phyloP scores from a whole-genome alignment of 2,113 vertebrate species.

The Notarius quadriscutis region DNA sequence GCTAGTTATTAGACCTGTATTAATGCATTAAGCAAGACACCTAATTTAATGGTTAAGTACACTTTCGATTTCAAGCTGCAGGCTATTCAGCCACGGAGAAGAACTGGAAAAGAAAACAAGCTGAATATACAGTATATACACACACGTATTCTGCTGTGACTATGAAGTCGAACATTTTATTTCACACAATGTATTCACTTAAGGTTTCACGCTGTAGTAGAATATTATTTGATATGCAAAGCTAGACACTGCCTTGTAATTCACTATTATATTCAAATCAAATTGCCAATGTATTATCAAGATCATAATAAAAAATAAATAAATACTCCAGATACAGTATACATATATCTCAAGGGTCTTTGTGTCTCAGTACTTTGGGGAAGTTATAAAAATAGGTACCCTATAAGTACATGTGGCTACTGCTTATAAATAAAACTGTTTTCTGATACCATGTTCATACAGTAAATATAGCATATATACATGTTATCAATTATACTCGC shows the following conservation, averaged over 20 bases:
- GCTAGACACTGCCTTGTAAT: neutral
- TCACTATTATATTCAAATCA: neutral
- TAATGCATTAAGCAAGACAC: neutral
- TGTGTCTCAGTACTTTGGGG: no score
- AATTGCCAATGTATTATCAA: neutral
- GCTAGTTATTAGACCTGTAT: neutral
- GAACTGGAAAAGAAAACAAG: neutral
- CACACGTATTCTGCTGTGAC: neutral
- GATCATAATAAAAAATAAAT: neutral
- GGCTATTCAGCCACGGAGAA: neutral
- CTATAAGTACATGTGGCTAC: no score
- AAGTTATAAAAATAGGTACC: no score
- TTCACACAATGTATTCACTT: slow-evolving; percentile 3
- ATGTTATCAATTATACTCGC: no score
- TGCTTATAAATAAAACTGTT: no score
- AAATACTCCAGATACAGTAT: no score
- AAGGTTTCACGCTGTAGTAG: neutral
- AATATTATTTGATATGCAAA: slow-evolving; percentile 1
- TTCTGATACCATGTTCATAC: no score
- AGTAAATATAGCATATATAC: no score
- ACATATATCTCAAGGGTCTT: no score
- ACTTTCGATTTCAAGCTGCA: neutral
- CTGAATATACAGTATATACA: neutral
- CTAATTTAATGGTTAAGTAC: neutral
- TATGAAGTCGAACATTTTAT: neutral